Conservation (phyloP, 2,888 invertebrate species). For the Pandemis cinnamomeana region DNA sequence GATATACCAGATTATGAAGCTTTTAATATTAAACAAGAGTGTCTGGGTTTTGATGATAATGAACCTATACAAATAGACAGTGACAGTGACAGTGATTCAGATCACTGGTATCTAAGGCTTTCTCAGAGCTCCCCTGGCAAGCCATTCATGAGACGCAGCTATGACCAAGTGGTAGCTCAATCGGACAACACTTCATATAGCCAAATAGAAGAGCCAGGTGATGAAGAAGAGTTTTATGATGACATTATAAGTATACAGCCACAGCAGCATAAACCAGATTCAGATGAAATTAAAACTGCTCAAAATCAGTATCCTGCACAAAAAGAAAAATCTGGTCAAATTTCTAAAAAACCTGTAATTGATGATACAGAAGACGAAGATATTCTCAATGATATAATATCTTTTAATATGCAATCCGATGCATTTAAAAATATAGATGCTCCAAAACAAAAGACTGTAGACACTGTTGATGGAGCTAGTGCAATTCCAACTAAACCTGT, state of each 20-base stretch:
- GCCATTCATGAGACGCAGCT: conserved; percentile 57
- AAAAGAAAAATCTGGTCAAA: not conserved
- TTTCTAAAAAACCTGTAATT: conserved; percentile 18
- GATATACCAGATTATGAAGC: conserved; percentile 68
- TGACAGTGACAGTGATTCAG: conserved; percentile 82
- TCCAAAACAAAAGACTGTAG: conserved; percentile 43
- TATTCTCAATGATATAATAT: conserved; percentile 44
- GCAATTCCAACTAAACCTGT: conserved; percentile 39
- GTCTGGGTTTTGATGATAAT: conserved; percentile 71
- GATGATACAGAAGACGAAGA: conserved; percentile 44
- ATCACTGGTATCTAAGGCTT: conserved; percentile 80
- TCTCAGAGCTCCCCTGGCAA: conserved; percentile 79
- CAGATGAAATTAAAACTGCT: conserved; percentile 33
- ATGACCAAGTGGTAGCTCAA: conserved; percentile 47
- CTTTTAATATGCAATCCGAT: conserved; percentile 39
- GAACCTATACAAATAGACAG: conserved; percentile 69
- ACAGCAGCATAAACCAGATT: conserved; percentile 44
- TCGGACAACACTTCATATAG: conserved; percentile 72
- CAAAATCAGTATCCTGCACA: not conserved
- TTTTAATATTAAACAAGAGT: conserved; percentile 74
- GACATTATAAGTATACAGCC: conserved; percentile 64
- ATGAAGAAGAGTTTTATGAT: conserved; percentile 62
- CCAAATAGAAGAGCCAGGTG: conserved; percentile 64
- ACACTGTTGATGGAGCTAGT: conserved; percentile 56
- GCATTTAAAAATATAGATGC: conserved; percentile 31